Conservation (phyloP, 2,113 vertebrate genomes). For the Sylvietta virens region DNA sequence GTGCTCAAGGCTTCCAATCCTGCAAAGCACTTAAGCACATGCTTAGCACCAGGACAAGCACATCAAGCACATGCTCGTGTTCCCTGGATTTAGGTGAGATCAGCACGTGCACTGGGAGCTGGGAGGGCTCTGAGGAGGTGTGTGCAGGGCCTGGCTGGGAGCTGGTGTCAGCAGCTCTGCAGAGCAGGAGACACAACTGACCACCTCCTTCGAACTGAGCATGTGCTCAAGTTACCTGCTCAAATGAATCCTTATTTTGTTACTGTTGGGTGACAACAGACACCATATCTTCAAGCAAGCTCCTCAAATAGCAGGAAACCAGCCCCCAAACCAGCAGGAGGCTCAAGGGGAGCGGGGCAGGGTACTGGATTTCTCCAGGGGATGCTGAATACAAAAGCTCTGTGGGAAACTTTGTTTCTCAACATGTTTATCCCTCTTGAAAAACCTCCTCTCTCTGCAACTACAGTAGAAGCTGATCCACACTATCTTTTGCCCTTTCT, state of each 20-base stretch:
- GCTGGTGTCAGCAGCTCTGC: neutral
- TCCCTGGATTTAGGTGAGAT: neutral
- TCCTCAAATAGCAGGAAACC: neutral
- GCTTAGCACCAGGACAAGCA: slow-evolving; percentile 8
- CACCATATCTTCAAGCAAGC: neutral
- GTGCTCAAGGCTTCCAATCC: neutral
- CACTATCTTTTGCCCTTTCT: neutral
- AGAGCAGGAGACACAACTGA: neutral
- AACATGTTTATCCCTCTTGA: neutral
- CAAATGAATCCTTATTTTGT: neutral
- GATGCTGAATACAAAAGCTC: neutral
- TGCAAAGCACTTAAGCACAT: slow-evolving; percentile 10
- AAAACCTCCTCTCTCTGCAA: neutral
- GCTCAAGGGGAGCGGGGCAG: neutral
- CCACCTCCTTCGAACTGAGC: neutral
- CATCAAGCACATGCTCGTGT: neutral
- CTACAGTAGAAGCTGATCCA: neutral
- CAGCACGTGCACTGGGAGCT: neutral
- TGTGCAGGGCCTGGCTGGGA: neutral
- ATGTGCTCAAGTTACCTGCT: neutral
- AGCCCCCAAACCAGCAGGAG: neutral
- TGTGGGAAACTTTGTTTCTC: neutral
- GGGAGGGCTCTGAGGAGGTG: neutral
- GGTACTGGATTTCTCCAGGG: neutral
- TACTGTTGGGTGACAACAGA: neutral